Conservation (phyloP, 2,113 vertebrate genomes). For the Marmota flaviventris region DNA sequence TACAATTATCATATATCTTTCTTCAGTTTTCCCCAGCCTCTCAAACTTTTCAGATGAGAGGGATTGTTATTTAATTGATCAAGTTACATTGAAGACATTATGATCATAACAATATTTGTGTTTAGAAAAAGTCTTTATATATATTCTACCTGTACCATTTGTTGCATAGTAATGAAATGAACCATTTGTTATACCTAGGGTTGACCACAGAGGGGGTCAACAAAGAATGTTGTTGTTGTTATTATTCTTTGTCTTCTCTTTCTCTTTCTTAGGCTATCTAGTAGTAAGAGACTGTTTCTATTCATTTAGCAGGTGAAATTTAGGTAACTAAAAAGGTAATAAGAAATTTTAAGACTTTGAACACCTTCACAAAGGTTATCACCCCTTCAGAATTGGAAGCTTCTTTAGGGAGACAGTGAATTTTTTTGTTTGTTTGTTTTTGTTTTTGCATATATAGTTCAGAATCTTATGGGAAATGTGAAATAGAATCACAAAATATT, state of each 20-base stretch:
- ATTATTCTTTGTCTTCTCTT: not conserved
- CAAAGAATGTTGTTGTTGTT: not conserved
- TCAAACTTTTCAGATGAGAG: not conserved
- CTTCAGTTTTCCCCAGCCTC: not conserved
- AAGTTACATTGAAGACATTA: not conserved
- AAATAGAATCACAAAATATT: not conserved
- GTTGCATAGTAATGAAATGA: not conserved
- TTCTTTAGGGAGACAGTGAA: not conserved
- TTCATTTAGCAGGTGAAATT: not conserved
- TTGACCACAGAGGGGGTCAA: not conserved
- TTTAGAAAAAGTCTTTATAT: not conserved
- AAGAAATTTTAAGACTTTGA: not conserved
- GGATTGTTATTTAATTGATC: not conserved
- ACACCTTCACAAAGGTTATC: not conserved
- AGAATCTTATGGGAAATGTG: not conserved
- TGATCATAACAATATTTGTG: not conserved
- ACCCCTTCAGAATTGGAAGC: not conserved
- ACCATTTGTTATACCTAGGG: not conserved
- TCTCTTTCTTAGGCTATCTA: not conserved
- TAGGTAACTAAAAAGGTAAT: not conserved
- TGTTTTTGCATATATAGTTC: not conserved
- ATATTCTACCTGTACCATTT: not conserved
- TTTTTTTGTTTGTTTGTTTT: no score
- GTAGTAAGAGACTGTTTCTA: not conserved
- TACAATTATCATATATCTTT: rapidly evolving